Conservation (phyloP, 2,888 invertebrate species). For the Tanaodytes sp. region DNA sequence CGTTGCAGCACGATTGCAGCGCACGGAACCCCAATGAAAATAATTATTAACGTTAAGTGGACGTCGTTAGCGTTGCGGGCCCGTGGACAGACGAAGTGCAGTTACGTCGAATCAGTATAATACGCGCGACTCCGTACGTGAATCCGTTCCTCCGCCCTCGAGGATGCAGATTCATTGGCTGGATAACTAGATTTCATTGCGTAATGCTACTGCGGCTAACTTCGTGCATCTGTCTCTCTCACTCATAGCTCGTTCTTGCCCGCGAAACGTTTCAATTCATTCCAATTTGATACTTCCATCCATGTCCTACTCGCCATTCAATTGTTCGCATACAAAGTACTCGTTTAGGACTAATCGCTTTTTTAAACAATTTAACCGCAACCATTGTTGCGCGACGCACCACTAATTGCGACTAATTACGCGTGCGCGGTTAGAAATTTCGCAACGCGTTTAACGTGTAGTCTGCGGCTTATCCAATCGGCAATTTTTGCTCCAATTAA, state of each 20-base stretch:
- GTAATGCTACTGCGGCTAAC: constrained; percentile 61
- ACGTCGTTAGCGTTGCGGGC: constrained; percentile 66
- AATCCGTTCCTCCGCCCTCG: constrained; percentile 61
- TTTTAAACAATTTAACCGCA: constrained; percentile 22
- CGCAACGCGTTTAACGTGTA: too few species aligned
- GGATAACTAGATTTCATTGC: constrained; percentile 72
- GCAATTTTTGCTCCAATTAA: too few species aligned
- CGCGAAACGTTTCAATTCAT: constrained; percentile 51
- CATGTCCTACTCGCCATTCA: constrained; percentile 45
- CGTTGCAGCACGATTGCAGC: constrained; percentile 62
- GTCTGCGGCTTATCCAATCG: neutral
- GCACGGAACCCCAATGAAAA: constrained; percentile 70
- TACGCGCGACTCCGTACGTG: constrained; percentile 51
- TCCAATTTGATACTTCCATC: constrained; percentile 49
- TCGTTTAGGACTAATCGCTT: constrained; percentile 40
- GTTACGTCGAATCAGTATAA: constrained; percentile 67
- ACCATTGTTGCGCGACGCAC: constrained; percentile 19
- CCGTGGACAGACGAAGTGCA: constrained; percentile 64
- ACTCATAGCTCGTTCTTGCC: constrained; percentile 22
- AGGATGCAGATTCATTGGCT: constrained; percentile 71
- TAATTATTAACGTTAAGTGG: constrained; percentile 73
- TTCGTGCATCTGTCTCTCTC: constrained; percentile 46
- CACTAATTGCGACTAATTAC: constrained; percentile 15
- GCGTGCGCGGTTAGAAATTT: neutral
- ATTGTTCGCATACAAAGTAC: constrained; percentile 36